Evolutionary conservation across 2,888 invertebrate genomes (phyloP).

Genomic region (Helicoverpa assulta): DNA sequence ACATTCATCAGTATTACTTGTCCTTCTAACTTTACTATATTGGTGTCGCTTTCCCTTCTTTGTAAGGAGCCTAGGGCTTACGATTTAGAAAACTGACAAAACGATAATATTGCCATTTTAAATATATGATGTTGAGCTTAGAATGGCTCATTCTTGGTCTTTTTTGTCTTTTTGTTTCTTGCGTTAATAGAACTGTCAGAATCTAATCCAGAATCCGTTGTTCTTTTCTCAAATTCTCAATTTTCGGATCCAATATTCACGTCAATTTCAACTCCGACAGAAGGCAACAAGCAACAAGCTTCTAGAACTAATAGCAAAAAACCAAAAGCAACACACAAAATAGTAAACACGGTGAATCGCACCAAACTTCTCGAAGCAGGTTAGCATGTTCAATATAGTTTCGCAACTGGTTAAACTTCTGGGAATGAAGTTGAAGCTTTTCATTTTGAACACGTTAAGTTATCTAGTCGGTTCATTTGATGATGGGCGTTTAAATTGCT

Average conservation of each 20-base stretch:
- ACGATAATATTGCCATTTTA: too few species aligned
- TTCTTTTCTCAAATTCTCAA: too few species aligned
- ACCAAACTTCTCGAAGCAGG: constrained; percentile 31
- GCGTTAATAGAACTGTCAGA: too few species aligned
- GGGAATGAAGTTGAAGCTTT: constrained; percentile 23
- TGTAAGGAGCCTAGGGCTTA: too few species aligned
- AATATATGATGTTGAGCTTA: too few species aligned
- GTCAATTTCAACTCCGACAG: neutral
- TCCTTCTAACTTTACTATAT: too few species aligned
- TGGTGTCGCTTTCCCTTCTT: too few species aligned
- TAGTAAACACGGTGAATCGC: constrained; percentile 21
- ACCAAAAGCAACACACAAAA: neutral
- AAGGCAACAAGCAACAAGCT: neutral
- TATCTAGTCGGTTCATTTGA: neutral
- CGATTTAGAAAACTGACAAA: too few species aligned
- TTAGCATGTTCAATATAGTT: constrained; percentile 50
- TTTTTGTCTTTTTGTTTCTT: too few species aligned
- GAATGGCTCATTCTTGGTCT: too few species aligned
- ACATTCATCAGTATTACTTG: too few species aligned
- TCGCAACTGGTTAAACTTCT: constrained; percentile 46
- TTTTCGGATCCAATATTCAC: neutral
- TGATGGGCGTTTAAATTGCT: constrained; percentile 1
- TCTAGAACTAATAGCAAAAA: neutral
- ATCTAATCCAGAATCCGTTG: too few species aligned
- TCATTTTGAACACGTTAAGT: constrained; percentile 11